Base-by-base conservation (phyloP, 2,797 vertebrate genomes). In the Remorina albescens region DNA sequence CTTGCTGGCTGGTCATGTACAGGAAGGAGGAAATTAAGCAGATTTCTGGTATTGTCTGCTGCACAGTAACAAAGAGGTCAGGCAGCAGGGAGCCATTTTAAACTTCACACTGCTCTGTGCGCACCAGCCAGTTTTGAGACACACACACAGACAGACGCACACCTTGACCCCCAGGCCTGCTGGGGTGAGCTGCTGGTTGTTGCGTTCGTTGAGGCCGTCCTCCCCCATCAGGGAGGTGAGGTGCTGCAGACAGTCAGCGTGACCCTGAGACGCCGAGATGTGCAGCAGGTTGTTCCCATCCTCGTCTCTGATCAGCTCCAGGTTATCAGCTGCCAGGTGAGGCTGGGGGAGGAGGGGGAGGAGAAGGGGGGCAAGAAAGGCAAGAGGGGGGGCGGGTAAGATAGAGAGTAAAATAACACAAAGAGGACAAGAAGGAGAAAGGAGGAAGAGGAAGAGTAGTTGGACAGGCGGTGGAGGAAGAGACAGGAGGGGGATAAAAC, bases 151-250 rank as follows among this genome's bases (percentile, higher is more conserved):
- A 50, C 32, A 47, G 10, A 10, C 19, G 25, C 89, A 13, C 73
- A 99, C 98, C 97, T 97, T 98, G 87, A 99, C 98, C 67, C 96
- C 96, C 89, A 99, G 94, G 26, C 97, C 98, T 0, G 97, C 97
- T 0, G 98, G 97, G 34, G 98, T 99, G 79, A 99, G 92, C 84
- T 96, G 95, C 85, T 96, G 96, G 4, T 30, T 76, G 87, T 99
- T 99, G 66, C 98, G 93, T 19, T 99, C 98, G 47, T 93, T 99
- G 65, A 99, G 95, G 79, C 97, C 94, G 76, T 99, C 98, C 85
- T 99, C 98, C 0, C 97, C 98, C 97, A 99, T 98, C 86, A 99
- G 91, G 10, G 98, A 98, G 7, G 98, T 98, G 88, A 99, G 97
- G 76, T 99, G 98, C 87, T 99, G 98, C 81, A 99, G 94, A 71